Conservation (phyloP, 2,888 invertebrate genomes). For the Eutolmus rufibarbis region DNA sequence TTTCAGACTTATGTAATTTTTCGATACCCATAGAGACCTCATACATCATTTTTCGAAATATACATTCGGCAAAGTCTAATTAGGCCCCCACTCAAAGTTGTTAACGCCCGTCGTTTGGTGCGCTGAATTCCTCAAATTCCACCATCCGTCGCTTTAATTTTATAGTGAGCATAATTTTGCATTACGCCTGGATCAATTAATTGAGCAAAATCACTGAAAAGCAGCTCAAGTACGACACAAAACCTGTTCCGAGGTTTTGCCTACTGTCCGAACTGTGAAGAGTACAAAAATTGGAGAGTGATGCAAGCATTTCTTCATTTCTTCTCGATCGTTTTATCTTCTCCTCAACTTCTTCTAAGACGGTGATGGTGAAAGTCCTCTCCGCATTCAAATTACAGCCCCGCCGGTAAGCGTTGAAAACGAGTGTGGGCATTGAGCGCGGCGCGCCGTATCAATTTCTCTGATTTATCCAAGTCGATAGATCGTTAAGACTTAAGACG, state of each 20-base stretch:
- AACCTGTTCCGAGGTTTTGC: not conserved
- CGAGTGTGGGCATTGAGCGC: not conserved
- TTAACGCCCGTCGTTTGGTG: not conserved
- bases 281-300: not conserved
- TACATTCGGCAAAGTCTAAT: not conserved
- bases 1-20: not conserved
- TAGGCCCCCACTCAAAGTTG: not conserved
- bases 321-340: not conserved
- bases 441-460: not conserved
- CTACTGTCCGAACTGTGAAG: not conserved
- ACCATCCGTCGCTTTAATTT: not conserved
- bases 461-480: slow-evolving; percentile 12
- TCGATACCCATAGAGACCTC: not conserved
- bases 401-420: not conserved
- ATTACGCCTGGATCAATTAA: not conserved
- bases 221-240: not conserved
- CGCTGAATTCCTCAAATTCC: not conserved
- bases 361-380: slow-evolving; percentile 16
- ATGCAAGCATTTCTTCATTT: not conserved
- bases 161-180: not conserved
- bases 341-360: not conserved
- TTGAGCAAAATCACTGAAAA: not conserved
- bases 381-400: not conserved
- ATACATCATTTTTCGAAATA: not conserved
- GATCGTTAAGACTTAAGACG: not conserved